These are phyloP conservation scores for Onchidella celtica DNA, from an alignment of 2,888 invertebrate genomes.

Conservation along the genomic window DNA sequence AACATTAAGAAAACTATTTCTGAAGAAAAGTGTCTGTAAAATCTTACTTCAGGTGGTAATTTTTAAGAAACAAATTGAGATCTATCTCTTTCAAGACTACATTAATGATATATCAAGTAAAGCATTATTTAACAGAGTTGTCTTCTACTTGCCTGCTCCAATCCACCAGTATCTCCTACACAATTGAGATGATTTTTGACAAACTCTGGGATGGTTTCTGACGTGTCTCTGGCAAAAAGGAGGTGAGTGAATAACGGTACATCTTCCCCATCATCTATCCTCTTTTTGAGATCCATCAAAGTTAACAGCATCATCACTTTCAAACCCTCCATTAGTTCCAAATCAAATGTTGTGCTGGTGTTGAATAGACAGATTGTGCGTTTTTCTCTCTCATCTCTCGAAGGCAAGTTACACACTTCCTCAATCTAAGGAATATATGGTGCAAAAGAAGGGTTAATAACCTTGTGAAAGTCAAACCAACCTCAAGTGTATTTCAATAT, in stretches of 20 bases:
- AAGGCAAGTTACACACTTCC: conserved; percentile 59
- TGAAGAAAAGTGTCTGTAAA: no score
- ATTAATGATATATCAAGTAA: no score
- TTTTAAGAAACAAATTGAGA: no score
- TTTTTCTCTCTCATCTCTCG: conserved; percentile 62
- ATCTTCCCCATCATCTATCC: conserved; percentile 67
- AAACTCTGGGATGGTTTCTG: conserved; percentile 75
- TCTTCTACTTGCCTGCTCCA: conserved; percentile 80
- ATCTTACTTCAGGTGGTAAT: no score
- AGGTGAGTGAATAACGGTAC: conserved; percentile 80
- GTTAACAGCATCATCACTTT: conserved; percentile 80
- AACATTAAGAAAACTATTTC: no score
- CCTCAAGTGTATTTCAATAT: no score
- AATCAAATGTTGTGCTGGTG: conserved; percentile 70
- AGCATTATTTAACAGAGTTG: no score
- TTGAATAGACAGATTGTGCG: conserved; percentile 70
- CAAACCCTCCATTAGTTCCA: conserved; percentile 79
- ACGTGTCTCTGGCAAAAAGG: conserved; percentile 80
- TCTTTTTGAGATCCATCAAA: conserved; percentile 76
- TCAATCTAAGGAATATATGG: conserved; percentile 65
- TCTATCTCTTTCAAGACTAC: no score
- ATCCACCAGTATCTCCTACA: conserved; percentile 79
- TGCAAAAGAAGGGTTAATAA: no score
- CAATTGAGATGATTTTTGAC: conserved; percentile 80
- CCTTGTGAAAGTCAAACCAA: no score